Evolutionary conservation across 2,113 vertebrate species (phyloP).

Genomic region (Sceloporus tristichus): DNA sequence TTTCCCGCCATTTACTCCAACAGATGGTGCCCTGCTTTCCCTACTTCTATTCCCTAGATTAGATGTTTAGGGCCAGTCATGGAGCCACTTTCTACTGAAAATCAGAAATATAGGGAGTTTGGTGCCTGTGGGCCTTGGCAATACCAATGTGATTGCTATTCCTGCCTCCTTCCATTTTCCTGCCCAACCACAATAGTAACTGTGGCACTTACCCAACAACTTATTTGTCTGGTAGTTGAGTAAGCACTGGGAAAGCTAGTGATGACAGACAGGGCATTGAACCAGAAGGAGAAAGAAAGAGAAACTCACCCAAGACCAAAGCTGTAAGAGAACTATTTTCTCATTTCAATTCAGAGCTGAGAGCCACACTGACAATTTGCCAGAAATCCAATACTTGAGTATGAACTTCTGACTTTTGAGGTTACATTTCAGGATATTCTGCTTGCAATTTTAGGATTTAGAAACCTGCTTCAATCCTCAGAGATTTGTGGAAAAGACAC

Average conservation of each 20-base stretch:
- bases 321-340: not conserved
- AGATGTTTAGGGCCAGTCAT: not conserved
- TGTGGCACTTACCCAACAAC: not conserved
- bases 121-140: not conserved
- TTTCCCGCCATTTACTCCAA: not conserved
- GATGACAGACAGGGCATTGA: not conserved
- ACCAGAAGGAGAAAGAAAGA: not conserved
- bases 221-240: not conserved
- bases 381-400: not conserved
- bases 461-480: not conserved
- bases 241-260: not conserved
- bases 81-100: not conserved
- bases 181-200: not conserved
- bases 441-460: not conserved
- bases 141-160: not conserved
- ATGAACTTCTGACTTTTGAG: not conserved
- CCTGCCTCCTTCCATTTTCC: not conserved
- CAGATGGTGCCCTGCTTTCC: not conserved
- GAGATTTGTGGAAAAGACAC: slow-evolving; percentile 21
- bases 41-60: not conserved
- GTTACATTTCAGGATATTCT: not conserved
- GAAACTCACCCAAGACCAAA: not conserved
- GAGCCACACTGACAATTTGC: not conserved
- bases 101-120: not conserved
- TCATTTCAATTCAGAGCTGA: not conserved